Conservation (phyloP, 2,113 vertebrate species). For the Ammodytes marinus region DNA sequence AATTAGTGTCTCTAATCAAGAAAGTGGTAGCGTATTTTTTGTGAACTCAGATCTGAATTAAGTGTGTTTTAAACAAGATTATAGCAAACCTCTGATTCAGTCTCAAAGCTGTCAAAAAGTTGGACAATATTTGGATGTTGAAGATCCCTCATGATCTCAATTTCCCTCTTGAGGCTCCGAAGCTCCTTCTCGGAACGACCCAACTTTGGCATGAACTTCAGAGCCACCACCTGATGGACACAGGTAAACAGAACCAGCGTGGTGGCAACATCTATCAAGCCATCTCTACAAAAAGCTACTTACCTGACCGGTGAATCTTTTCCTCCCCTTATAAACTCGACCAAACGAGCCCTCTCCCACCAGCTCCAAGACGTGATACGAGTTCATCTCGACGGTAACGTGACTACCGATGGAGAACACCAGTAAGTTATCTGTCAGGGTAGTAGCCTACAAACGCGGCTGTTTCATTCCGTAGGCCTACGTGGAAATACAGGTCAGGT, state of each 20-base stretch:
- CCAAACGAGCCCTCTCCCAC: slow-evolving; percentile 96
- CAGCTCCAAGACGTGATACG: slow-evolving; percentile 91
- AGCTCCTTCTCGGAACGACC: slow-evolving; percentile 94
- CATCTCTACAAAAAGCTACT: slow-evolving; percentile 14
- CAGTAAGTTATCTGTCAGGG: background rate
- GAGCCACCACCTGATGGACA: slow-evolving; percentile 90
- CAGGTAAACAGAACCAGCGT: background rate
- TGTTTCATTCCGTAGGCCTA: background rate
- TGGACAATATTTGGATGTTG: slow-evolving; percentile 95
- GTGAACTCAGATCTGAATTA: background rate
- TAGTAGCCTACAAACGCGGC: background rate
- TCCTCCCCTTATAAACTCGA: slow-evolving; percentile 94
- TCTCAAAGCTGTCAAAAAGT: slow-evolving; percentile 96
- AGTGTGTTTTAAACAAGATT: background rate
- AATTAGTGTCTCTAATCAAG: background rate
- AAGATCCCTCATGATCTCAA: slow-evolving; percentile 94
- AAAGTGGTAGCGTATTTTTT: background rate
- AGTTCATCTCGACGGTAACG: slow-evolving; percentile 84
- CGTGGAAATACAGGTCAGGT: background rate
- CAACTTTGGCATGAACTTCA: slow-evolving; percentile 97
- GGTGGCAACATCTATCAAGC: background rate
- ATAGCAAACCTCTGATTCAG: slow-evolving; percentile 87
- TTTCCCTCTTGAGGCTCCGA: slow-evolving; percentile 90
- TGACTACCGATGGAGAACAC: background rate
- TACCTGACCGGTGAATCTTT: slow-evolving; percentile 90